These are phyloP conservation scores for Cinara cedri DNA, from an alignment of 2,888 invertebrate genomes.

Conservation along the genomic window DNA sequence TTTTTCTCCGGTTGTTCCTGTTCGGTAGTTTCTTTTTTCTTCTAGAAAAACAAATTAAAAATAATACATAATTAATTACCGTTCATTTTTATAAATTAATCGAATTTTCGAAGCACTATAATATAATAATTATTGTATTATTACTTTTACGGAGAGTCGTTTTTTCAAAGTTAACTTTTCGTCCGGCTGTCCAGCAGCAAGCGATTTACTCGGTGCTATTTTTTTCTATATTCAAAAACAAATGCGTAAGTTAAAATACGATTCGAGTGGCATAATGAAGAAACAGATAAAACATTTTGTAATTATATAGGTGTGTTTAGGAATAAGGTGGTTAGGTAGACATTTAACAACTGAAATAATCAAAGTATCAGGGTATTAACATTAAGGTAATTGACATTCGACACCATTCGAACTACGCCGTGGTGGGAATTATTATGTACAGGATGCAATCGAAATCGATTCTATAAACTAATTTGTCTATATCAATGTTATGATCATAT, in stretches of 20 bases:
- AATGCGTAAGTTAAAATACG: neutral
- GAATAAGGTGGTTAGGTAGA: no score
- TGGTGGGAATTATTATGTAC: no score
- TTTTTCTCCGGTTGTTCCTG: slow-evolving; percentile 40
- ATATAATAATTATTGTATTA: neutral
- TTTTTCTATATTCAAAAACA: slow-evolving; percentile 31
- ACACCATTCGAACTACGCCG: no score
- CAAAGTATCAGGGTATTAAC: no score
- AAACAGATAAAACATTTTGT: neutral
- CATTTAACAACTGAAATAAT: no score
- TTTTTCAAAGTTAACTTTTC: slow-evolving; percentile 27
- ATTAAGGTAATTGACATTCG: no score
- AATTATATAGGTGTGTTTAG: no score
- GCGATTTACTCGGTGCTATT: slow-evolving; percentile 11
- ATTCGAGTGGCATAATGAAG: neutral
- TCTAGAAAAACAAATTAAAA: slow-evolving; percentile 1
- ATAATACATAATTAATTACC: neutral
- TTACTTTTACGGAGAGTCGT: slow-evolving; percentile 51
- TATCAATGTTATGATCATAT: neutral
- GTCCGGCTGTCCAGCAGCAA: neutral
- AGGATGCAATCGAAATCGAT: no score
- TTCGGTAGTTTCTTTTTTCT: slow-evolving; percentile 42
- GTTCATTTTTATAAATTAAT: neutral
- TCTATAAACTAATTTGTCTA: no score
- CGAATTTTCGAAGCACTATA: neutral